phyloP scores from a whole-genome alignment of 2,797 vertebrate genomes.

The Aphelocoma californica region DNA sequence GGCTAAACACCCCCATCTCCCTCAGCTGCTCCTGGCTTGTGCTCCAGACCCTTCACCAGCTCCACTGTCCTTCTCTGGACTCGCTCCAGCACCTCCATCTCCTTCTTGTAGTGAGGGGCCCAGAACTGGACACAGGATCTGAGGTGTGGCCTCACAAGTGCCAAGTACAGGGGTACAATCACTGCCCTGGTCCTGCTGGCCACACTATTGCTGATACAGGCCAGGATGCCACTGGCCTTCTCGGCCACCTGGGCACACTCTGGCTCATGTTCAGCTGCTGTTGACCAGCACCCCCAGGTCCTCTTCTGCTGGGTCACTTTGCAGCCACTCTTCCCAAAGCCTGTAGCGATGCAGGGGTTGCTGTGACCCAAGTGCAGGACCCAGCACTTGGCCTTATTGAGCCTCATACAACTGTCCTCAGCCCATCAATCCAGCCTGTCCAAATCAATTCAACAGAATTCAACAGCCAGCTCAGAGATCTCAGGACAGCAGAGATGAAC shows the following conservation, averaged over 20 bases:
- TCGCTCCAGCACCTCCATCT: rapidly evolving
- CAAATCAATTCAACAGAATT: not conserved
- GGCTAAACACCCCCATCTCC: not conserved
- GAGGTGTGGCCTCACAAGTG: not conserved
- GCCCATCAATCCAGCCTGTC: not conserved
- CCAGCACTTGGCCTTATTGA: not conserved
- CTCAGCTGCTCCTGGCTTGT: not conserved
- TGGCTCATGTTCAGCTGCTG: not conserved
- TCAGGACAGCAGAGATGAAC: not conserved
- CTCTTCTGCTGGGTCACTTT: not conserved
- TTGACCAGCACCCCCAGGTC: not conserved
- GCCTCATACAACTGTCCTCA: not conserved
- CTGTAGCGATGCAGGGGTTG: not conserved
- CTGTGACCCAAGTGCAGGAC: not conserved
- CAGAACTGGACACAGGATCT: not conserved
- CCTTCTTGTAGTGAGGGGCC: not conserved
- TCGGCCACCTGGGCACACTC: not conserved
- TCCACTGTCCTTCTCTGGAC: not conserved
- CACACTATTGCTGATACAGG: rapidly evolving
- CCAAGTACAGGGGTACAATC: not conserved
- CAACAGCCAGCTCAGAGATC: not conserved
- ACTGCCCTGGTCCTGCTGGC: not conserved
- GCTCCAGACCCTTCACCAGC: not conserved
- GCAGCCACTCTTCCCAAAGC: not conserved
- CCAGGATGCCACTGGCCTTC: not conserved